A percentile compares a stretch with the other conserved stretches of the same genome.
phyloP scores from a whole-genome alignment of 2,888 invertebrate genomes.

The Aspidiotus rigidus region DNA sequence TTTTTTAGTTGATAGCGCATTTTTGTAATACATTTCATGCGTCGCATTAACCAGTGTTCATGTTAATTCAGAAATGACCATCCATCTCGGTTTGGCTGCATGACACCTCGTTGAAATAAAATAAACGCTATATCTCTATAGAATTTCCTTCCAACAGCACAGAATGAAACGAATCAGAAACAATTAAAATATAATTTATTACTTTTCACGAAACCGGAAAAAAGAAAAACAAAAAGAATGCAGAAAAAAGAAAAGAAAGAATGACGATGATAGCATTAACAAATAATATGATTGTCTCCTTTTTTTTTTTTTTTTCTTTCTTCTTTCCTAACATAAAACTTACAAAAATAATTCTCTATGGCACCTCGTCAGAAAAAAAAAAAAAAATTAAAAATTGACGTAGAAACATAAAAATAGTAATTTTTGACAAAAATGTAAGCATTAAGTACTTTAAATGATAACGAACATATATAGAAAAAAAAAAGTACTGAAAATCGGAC shows the following conservation, averaged over 20 bases:
- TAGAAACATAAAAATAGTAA: background rate
- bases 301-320: background rate
- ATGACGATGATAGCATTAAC: background rate
- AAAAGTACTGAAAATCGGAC: background rate
- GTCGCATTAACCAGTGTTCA: too few relatives aligned
- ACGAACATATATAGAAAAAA: background rate
- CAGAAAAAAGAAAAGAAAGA: conserved; percentile 3
- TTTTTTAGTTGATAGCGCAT: too few relatives aligned
- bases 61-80: too few relatives aligned
- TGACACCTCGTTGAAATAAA: too few relatives aligned
- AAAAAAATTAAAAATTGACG: conserved; percentile 2
- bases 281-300: conserved; percentile 6
- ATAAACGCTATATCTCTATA: too few relatives aligned
- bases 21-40: too few relatives aligned
- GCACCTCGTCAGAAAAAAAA: conserved; percentile 27
- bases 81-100: too few relatives aligned
- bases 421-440: background rate
- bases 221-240: conserved; percentile 1
- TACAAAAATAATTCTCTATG: conserved; percentile 26
- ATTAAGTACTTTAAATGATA: conserved; percentile 12
- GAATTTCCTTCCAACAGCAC: background rate
- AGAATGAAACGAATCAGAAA: background rate
- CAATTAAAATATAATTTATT: background rate
- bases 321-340: conserved; percentile 15
- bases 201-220: background rate